Base-by-base conservation (phyloP, 2,888 invertebrate genomes). In the Thereva nobilitata region DNA sequence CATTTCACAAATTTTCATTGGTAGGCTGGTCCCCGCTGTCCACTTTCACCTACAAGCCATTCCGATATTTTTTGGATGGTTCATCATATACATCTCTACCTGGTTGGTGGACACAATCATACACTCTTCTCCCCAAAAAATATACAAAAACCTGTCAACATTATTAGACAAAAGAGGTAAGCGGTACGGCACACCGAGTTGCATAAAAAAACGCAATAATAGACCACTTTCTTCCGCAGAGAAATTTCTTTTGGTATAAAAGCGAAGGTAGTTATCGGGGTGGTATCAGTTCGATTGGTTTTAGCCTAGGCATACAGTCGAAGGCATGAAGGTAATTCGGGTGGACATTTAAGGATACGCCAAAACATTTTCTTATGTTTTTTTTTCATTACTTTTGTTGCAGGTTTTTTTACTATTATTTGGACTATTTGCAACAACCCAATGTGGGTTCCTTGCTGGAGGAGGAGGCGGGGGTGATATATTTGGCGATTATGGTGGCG, bases 281-380 rank as follows among this genome's bases (percentile, higher is more conserved):
- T 50, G 41, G 23, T 50, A 41, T 61, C 61, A 61, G 61, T 61
- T 49, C 49, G 61, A 61, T 61, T 50, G 41, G 50, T 59, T 59
- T 37, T 35, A 40, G 38, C n/a, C 41, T 61, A 50, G 1, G n/a
- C 23, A 12, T 49, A 61, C 9, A 41, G 9, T 50, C 50, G 61
- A 12, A 40, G 50, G 23, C 9, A 61, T 61, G 61, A 61, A 61
- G 61, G 61, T 59, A 47, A 59, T 55, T 41, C 34, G 34, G 9
- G 41, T 41, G 35, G 8, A 34, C 23, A 9, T 44, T 2, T 12
- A 45, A 35, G 45, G 57, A 57, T 23, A 50, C 23, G 23, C 23
- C 23, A 44, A 45, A n/a, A 8, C 5, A 45, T 23, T 50, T 61
- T 50, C n/a, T 23, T n/a, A 41, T 49, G 41, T 50, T 40, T 41